Conservation (phyloP, 1,140 invertebrate species). For the Gonatopus flavifemur region DNA sequence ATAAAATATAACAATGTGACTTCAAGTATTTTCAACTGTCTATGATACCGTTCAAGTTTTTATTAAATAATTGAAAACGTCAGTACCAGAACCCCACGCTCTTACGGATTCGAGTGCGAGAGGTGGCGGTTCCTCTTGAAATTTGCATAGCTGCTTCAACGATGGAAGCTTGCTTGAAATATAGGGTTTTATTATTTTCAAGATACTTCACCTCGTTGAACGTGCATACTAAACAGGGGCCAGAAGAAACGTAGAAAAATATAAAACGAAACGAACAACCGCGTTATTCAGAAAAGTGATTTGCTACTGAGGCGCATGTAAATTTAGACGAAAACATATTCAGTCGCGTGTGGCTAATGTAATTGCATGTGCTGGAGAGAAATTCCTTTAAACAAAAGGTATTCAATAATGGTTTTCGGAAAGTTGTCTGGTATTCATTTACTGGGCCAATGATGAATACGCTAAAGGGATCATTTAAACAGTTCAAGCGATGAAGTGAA, state of each 20-base stretch:
- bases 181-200: slow-evolving; percentile 47
- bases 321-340: no score
- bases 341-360: no score
- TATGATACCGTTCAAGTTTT: slow-evolving; percentile 31
- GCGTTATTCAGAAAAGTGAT: no score
- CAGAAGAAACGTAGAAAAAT: neutral
- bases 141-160: slow-evolving; percentile 45
- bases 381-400: no score
- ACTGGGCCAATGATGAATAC: no score
- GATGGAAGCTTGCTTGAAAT: slow-evolving; percentile 39
- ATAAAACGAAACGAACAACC: no score
- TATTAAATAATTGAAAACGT: slow-evolving; percentile 48
- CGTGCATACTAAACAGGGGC: slow-evolving; percentile 11
- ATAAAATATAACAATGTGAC: slow-evolving; percentile 14
- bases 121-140: slow-evolving; percentile 38
- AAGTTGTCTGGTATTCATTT: no score
- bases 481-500: no score
- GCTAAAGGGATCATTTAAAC: no score
- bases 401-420: no score
- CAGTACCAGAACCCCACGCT: slow-evolving; percentile 34
- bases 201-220: slow-evolving; percentile 35
- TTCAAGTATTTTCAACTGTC: slow-evolving; percentile 16
- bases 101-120: slow-evolving; percentile 30
- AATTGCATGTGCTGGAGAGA: no score
- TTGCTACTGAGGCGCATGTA: no score